Evolutionary conservation across 2,888 invertebrate species (phyloP).

Genomic region (Phyllotreta striolata): DNA sequence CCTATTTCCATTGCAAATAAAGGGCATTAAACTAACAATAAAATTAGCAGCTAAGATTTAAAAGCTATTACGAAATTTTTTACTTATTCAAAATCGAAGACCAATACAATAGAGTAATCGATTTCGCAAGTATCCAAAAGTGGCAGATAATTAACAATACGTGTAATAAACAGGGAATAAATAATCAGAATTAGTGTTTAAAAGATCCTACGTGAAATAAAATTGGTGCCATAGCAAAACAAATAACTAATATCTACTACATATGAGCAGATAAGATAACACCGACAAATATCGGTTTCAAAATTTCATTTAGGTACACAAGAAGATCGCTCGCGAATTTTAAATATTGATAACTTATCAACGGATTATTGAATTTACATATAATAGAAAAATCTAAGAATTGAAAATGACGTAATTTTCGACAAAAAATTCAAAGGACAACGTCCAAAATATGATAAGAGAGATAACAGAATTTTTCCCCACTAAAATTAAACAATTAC

Average conservation of each 20-base stretch:
- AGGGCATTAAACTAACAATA: not conserved
- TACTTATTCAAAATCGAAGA: slow-evolving; percentile 1
- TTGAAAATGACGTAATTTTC: slow-evolving; percentile 11
- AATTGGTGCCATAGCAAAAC: too few relatives aligned
- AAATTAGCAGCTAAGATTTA: not conserved
- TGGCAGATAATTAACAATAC: not conserved
- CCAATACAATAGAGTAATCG: not conserved
- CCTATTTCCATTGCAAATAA: too few relatives aligned
- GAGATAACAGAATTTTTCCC: slow-evolving; percentile 6
- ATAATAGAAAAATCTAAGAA: slow-evolving; percentile 1
- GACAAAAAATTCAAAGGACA: slow-evolving; percentile 23
- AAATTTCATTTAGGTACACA: too few relatives aligned
- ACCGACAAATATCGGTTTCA: too few relatives aligned
- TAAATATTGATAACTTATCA: slow-evolving; percentile 8
- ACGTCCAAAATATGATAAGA: slow-evolving; percentile 22
- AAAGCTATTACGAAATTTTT: not conserved
- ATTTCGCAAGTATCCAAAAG: not conserved
- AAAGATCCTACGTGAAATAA: not conserved
- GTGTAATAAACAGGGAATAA: not conserved
- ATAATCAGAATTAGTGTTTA: not conserved
- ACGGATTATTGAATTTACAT: not conserved
- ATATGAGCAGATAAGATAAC: too few relatives aligned
- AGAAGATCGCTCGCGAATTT: not conserved
- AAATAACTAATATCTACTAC: too few relatives aligned
- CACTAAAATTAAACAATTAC: slow-evolving; percentile 11